Percentiles rank a stretch among this genome's conserved stretches.
Conservation (phyloP, 2,888 invertebrate species). For the Drosophila imparisetae region DNA sequence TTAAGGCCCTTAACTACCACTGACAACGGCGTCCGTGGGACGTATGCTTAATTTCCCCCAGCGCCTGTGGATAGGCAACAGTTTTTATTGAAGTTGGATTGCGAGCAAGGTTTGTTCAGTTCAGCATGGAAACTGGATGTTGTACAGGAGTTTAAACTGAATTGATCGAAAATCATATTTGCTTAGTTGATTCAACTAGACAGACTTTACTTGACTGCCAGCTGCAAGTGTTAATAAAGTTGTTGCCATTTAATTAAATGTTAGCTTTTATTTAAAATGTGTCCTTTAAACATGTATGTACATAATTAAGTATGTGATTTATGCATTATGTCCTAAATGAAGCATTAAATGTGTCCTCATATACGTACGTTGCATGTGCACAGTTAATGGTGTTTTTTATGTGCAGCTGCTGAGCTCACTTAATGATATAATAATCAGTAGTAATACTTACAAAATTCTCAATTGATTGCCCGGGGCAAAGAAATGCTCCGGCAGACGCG, state of each 20-base stretch:
- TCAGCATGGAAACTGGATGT: neutral
- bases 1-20: slow-evolving; percentile 9
- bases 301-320: neutral
- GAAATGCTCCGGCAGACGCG: slow-evolving; percentile 82
- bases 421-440: slow-evolving; percentile 19
- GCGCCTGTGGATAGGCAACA: slow-evolving; percentile 19
- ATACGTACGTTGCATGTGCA: neutral
- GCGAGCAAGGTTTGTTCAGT: neutral
- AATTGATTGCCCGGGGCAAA: slow-evolving; percentile 84
- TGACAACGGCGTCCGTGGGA: neutral
- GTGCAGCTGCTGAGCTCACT: neutral
- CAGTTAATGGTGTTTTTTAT: slow-evolving; percentile 10
- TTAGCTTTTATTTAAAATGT: neutral
- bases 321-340: neutral
- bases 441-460: slow-evolving; percentile 84
- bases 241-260: neutral
- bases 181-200: neutral
- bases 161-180: neutral
- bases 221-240: neutral
- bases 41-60: slow-evolving; percentile 32
- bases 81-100: neutral
- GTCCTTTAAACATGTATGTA: neutral
- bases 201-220: neutral
- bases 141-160: neutral
- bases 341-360: slow-evolving; percentile 3